Evolutionary conservation across 2,113 vertebrate species (phyloP).

Genomic region (Atractosteus spatula): DNA sequence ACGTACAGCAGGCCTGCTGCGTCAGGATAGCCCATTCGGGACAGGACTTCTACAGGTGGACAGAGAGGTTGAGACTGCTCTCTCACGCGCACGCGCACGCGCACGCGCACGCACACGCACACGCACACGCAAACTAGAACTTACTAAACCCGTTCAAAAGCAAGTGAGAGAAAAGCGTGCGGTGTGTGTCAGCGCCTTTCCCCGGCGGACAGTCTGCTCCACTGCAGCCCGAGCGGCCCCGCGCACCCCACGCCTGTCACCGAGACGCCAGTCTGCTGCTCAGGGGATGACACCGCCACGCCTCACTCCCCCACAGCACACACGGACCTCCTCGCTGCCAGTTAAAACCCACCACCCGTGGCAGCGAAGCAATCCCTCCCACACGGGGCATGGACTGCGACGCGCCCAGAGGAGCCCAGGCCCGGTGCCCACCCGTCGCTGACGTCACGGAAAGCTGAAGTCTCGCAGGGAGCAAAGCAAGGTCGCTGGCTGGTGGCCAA

Average conservation of each 20-base stretch:
- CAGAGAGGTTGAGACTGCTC: too few relatives aligned
- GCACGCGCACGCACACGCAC: too few relatives aligned
- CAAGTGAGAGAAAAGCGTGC: too few relatives aligned
- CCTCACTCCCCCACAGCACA: background rate
- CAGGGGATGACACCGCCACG: background rate
- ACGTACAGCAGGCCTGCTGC: too few relatives aligned
- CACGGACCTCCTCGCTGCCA: background rate
- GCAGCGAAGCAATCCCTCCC: background rate
- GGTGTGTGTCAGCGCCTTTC: too few relatives aligned
- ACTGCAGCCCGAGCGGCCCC: background rate
- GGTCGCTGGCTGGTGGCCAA: background rate
- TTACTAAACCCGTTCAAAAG: too few relatives aligned
- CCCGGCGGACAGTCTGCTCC: too few relatives aligned
- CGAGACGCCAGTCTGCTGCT: background rate
- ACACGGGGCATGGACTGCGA: background rate
- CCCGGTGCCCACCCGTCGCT: background rate
- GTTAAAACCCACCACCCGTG: background rate
- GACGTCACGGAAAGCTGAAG: background rate
- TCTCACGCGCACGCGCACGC: too few relatives aligned
- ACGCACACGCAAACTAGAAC: too few relatives aligned
- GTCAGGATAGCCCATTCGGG: too few relatives aligned
- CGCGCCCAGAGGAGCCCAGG: background rate
- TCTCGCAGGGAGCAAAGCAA: background rate
- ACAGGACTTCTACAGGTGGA: too few relatives aligned
- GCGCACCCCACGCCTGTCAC: background rate